Conservation (phyloP, 2,797 vertebrate species). For the Chrosomus eos region DNA sequence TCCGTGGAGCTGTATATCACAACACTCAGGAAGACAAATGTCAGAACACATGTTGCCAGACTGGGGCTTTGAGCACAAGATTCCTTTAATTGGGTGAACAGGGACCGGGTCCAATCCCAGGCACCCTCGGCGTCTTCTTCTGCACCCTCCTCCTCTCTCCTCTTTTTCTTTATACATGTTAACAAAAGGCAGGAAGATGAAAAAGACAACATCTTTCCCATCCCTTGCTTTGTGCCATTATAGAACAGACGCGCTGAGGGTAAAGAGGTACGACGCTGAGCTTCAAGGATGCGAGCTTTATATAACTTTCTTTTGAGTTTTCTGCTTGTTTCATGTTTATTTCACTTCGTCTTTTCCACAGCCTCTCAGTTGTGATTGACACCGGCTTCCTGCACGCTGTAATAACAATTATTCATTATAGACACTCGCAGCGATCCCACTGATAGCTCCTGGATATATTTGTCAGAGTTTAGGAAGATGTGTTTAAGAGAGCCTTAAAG, state of each 20-base stretch:
- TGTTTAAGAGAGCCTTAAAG: conserved; percentile 53
- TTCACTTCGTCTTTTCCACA: conserved; percentile 79
- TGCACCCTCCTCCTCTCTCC: conserved; percentile 54
- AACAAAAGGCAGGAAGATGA: conserved; percentile 85
- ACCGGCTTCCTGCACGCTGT: conserved; percentile 76
- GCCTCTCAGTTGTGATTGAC: conserved; percentile 80
- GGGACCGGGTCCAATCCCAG: conserved; percentile 84
- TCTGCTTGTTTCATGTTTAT: conserved; percentile 82
- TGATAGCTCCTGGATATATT: conserved; percentile 84
- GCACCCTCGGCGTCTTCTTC: conserved; percentile 71
- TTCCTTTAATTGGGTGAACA: conserved; percentile 87
- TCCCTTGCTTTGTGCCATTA: conserved; percentile 83
- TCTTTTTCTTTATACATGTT: conserved; percentile 78
- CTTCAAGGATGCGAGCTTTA: conserved; percentile 83
- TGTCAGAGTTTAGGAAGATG: conserved; percentile 83
- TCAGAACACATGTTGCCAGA: conserved; percentile 85
- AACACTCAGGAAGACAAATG: conserved; percentile 85
- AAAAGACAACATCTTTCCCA: conserved; percentile 82
- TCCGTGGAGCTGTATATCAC: conserved; percentile 80
- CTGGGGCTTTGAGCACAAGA: conserved; percentile 81
- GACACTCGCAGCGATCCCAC: conserved; percentile 77
- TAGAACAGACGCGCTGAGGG: conserved; percentile 81
- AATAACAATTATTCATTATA: conserved; percentile 84
- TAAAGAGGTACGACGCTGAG: conserved; percentile 83
- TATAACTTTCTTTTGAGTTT: conserved; percentile 84